Base-by-base conservation (phyloP, 2,797 vertebrate genomes). In the Scolopax rusticola region DNA sequence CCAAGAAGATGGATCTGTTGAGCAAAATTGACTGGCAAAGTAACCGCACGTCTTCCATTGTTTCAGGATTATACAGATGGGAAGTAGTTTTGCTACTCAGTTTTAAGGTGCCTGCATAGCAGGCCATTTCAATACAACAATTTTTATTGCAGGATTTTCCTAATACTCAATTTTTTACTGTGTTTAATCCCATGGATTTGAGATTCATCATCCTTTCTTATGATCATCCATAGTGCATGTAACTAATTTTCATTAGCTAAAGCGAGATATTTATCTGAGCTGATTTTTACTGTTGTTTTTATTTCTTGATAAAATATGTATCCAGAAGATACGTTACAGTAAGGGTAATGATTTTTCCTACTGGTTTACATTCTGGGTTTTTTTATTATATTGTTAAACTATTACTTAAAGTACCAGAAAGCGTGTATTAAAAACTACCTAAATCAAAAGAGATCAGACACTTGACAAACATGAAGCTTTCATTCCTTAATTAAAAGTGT, bases 271-370 rank as follows among this genome's bases (percentile, higher is more conserved):
- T 43, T 45, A 76, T 74, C 75, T 77, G 11, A 56, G 25, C 28
- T 65, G 30, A 40, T 33, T 84, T 76, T 68, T 84, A 69, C 36
- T 73, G 13, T 75, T 75, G 5, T 45, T 91, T 86, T 86, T 65
- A 81, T 96, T 96, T 97, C 75, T 95, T 77, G 87, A 93, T 94
- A 83, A 96, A 93, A 90, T 76, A 32, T 68, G 68, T 93, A 87
- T 84, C 32, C 2, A 68, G 69, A 87, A 79, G 41, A 87, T 71
- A 92, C 3, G 7, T 18, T 94, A 60, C 38, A 60, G 14, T 59
- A 89, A 96, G 33, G 41, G 45, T 93, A 94, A 95, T 77, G 82
- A 63, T 79, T 97, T 93, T 96, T 92, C 8, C 60, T 83, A 36
- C 53, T 88, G 13, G 14, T 88, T 96, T 86, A 43, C 94, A 74